These are phyloP conservation scores for Panopea generosa DNA, from an alignment of 2,888 invertebrate genomes.

Conservation along the genomic window DNA sequence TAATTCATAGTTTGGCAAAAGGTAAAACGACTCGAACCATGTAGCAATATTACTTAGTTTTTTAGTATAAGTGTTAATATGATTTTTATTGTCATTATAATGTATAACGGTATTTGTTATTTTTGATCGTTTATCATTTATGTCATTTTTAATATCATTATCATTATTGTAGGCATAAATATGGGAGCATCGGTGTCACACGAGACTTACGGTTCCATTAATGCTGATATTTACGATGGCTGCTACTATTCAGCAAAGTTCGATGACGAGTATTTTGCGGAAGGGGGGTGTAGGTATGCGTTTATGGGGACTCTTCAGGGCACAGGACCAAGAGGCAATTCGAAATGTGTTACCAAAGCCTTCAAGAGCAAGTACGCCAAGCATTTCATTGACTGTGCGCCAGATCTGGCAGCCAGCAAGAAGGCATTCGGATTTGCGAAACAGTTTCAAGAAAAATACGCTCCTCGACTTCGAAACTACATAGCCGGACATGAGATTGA, in stretches of 20 bases:
- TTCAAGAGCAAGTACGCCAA: constrained; percentile 30
- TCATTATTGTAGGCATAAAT: too few relatives aligned
- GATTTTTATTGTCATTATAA: too few relatives aligned
- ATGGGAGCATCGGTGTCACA: too few relatives aligned
- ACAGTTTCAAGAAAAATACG: constrained; percentile 22
- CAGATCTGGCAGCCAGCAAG: constrained; percentile 44
- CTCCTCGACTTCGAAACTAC: constrained; percentile 14
- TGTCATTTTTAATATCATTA: too few relatives aligned
- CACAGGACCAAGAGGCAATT: constrained; percentile 23
- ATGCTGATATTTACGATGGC: constrained; percentile 13
- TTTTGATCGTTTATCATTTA: too few relatives aligned
- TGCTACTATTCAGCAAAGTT: constrained; percentile 29
- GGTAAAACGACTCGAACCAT: too few relatives aligned
- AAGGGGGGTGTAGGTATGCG: constrained; percentile 33
- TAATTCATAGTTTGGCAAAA: too few relatives aligned
- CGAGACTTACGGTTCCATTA: too few relatives aligned
- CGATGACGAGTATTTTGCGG: constrained; percentile 23
- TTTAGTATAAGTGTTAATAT: too few relatives aligned
- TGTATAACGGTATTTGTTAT: too few relatives aligned
- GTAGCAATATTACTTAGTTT: too few relatives aligned
- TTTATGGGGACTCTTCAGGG: constrained; percentile 31
- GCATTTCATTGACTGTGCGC: constrained; percentile 23
- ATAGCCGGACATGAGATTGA: constrained; percentile 27
- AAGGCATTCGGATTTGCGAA: constrained; percentile 32
- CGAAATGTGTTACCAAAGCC: constrained; percentile 30